Evolutionary conservation across 2,797 vertebrate genomes (phyloP).

Genomic region (Scyliorhinus canicula): DNA sequence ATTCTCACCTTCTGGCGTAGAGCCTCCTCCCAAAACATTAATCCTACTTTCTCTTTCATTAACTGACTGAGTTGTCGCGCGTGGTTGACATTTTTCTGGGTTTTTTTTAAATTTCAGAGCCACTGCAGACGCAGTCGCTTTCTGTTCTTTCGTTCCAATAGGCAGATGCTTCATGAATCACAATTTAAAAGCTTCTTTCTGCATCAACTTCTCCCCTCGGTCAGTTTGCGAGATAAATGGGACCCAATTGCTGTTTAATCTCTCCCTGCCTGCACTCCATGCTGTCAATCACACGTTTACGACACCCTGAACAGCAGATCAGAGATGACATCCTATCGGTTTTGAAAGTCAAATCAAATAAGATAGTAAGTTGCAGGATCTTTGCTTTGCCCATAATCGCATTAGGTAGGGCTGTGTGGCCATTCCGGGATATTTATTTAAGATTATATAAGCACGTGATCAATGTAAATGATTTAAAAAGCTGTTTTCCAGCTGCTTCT

Average conservation of each 20-base stretch:
- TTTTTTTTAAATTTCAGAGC: neutral
- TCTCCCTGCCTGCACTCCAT: conserved; percentile 13
- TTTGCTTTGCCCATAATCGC: neutral
- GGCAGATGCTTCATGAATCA: conserved; percentile 19
- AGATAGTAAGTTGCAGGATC: neutral
- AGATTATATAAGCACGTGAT: neutral
- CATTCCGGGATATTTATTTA: too few species aligned
- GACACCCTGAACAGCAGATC: conserved; percentile 10
- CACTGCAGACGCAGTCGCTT: neutral
- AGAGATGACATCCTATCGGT: neutral
- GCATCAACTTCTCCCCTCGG: neutral
- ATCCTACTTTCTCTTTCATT: neutral
- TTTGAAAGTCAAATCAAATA: conserved; percentile 26
- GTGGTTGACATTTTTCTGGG: neutral
- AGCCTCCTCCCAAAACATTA: neutral
- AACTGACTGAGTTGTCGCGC: too few species aligned
- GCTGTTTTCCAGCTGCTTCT: neutral
- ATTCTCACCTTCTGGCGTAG: too few species aligned
- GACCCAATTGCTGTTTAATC: conserved; percentile 1
- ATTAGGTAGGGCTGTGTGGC: neutral
- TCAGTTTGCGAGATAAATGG: neutral
- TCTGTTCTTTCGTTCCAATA: neutral
- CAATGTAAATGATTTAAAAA: neutral
- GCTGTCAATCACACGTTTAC: neutral
- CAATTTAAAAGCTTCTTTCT: neutral